A percentile compares a stretch with the other conserved stretches of the same genome.
Conservation (phyloP, 64 coral and sea anemone species). For the Trachythela sp. region DNA sequence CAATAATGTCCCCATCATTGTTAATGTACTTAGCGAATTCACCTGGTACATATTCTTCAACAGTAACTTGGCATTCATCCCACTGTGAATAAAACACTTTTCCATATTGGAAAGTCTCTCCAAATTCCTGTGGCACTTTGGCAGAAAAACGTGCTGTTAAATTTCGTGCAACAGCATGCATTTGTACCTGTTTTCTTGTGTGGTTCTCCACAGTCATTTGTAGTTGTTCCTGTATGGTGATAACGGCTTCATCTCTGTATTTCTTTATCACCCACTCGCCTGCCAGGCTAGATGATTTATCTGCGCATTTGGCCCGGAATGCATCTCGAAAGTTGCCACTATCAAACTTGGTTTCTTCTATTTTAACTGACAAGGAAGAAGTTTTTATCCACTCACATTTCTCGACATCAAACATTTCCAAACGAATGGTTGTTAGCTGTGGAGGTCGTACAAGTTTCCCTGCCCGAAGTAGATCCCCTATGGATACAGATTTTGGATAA, state of each 20-base stretch:
- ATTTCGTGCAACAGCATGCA: conserved; percentile 31
- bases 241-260: conserved; percentile 13
- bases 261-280: conserved; percentile 44
- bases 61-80: conserved; percentile 49
- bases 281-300: background rate
- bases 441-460: conserved; percentile 34
- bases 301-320: conserved; percentile 27
- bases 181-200: conserved; percentile 38
- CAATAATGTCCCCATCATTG: conserved; percentile 56
- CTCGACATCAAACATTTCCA: conserved; percentile 44
- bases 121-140: conserved; percentile 35
- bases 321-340: conserved; percentile 56
- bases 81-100: conserved; percentile 50
- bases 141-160: conserved; percentile 15
- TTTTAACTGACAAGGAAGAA: conserved; percentile 31
- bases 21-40: conserved; percentile 60
- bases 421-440: background rate
- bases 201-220: conserved; percentile 12
- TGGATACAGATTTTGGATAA: conserved; percentile 33
- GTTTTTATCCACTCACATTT: conserved; percentile 21
- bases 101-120: conserved; percentile 67
- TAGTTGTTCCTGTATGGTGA: conserved; percentile 7
- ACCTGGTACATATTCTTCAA: conserved; percentile 73
- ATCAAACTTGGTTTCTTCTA: conserved; percentile 48
- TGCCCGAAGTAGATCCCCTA: conserved; percentile 28